Percentiles rank a stretch among this genome's conserved stretches.
These are phyloP conservation scores for Xenopus petersii DNA, from an alignment of 2,797 vertebrate species.

Conservation along the genomic window DNA sequence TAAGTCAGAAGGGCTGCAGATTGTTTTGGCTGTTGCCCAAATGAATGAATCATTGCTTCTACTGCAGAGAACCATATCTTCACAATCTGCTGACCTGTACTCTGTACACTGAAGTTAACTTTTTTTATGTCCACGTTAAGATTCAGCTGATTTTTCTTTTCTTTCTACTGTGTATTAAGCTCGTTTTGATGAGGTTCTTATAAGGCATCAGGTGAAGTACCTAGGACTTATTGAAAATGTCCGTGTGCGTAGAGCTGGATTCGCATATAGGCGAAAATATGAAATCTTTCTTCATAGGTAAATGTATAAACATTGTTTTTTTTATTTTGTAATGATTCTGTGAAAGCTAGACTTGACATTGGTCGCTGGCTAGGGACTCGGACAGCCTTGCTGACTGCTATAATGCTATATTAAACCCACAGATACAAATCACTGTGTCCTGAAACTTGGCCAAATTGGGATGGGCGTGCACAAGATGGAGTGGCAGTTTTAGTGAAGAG, in stretches of 20 bases:
- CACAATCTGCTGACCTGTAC: no score
- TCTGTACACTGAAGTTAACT: no score
- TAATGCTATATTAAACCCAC: neutral
- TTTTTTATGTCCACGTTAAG: no score
- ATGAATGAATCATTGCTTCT: no score
- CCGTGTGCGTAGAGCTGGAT: slow-evolving; percentile 90
- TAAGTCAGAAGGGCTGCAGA: no score
- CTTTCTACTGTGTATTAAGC: slow-evolving; percentile 58
- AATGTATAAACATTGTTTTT: slow-evolving; percentile 2
- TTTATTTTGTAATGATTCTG: no score
- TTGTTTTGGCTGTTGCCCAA: no score
- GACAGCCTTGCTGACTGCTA: neutral
- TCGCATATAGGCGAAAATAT: slow-evolving; percentile 92
- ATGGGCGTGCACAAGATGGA: slow-evolving; percentile 80
- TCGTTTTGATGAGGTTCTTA: slow-evolving; percentile 91
- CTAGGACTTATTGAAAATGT: slow-evolving; percentile 97
- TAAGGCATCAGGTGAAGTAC: slow-evolving; percentile 97
- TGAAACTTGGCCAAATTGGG: slow-evolving; percentile 92
- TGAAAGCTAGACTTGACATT: neutral
- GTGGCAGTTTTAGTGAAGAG: slow-evolving; percentile 88
- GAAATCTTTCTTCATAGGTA: slow-evolving; percentile 91
- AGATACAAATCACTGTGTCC: slow-evolving; percentile 97
- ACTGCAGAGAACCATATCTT: no score
- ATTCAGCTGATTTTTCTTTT: no score
- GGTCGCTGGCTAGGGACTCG: neutral